Evolutionary conservation across 2,888 invertebrate species (phyloP).

Genomic region (Trichopoda pennipes): DNA sequence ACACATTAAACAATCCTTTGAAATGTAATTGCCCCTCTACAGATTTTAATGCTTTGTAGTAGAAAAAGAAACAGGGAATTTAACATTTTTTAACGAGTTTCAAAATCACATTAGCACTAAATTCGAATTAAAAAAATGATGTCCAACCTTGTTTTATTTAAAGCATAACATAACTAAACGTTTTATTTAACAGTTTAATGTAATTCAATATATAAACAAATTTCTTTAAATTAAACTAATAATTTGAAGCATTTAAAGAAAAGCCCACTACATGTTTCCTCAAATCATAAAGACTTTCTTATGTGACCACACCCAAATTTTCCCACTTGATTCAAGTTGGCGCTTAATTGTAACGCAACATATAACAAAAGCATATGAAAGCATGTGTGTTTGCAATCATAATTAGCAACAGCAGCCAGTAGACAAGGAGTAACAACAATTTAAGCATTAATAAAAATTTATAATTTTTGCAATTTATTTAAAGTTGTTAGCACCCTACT

Average conservation of each 20-base stretch:
- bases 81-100: too few species aligned
- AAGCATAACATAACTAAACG: too few species aligned
- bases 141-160: too few species aligned
- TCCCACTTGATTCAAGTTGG: slow-evolving; percentile 74
- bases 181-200: too few species aligned
- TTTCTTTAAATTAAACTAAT: too few species aligned
- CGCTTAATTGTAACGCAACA: slow-evolving; percentile 60
- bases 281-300: slow-evolving; percentile 10
- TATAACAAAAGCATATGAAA: neutral
- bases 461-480: slow-evolving; percentile 74
- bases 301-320: slow-evolving; percentile 38
- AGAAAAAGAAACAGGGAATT: too few species aligned
- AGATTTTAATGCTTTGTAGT: too few species aligned
- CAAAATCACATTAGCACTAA: too few species aligned
- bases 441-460: slow-evolving; percentile 37
- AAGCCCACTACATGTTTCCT: neutral
- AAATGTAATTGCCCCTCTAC: too few species aligned
- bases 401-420: slow-evolving; percentile 51
- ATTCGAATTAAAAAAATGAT: too few species aligned
- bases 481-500: slow-evolving; percentile 76
- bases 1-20: too few species aligned
- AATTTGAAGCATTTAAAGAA: neutral
- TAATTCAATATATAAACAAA: too few species aligned
- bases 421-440: slow-evolving; percentile 33
- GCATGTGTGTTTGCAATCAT: slow-evolving; percentile 69